Base-by-base conservation (phyloP, 2,113 vertebrate species). In the Gymnarchus niloticus region DNA sequence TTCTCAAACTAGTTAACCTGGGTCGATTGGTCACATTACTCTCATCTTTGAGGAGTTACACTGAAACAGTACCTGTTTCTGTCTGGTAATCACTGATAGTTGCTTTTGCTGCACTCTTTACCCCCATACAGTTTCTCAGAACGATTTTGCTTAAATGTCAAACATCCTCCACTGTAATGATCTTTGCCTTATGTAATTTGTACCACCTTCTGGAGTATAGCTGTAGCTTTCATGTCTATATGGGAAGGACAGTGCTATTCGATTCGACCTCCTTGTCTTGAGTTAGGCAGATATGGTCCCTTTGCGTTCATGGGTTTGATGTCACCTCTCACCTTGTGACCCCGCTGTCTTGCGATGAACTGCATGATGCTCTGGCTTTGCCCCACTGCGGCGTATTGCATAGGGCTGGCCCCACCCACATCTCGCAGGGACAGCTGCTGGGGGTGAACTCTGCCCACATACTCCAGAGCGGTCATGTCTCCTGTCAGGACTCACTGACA, bases 341-440 rank as follows among this genome's bases (percentile, higher is more conserved):
- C 94, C 94, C 10, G 92, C 93, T 85, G 93, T 92, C 0, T 91
- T 89, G 83, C 93, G 88, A 99, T 97, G 89, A 96, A 86, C 85
- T 94, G 93, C 91, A 99, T 96, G 73, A 97, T 88, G 48, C 94
- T 91, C 89, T 95, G 87, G 37, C 95, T 92, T 76, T 95, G 97
- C 85, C 92, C 93, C 84, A 94, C 96, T 0, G 97, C 94, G 1
- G 98, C 97, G 0, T 97, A 94, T 90, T 99, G 98, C 86, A 99
- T 91, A 2, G 94, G 92, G 17, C 92, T 94, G 1, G 96, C 94
- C 54, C 95, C 95, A 23, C 86, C 81, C 83, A 96, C 94, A 93
- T 98, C 95, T 87, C 92, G 92, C 90, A 91, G 94, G 0, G 85
- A 90, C 59, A 96, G 91, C 81, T 94, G 93, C 87, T 92, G 92